A percentile compares a stretch with the other conserved stretches of the same genome.
Evolutionary conservation across 2,113 vertebrate species (phyloP).

Genomic region (Terrapene triunguis): DNA sequence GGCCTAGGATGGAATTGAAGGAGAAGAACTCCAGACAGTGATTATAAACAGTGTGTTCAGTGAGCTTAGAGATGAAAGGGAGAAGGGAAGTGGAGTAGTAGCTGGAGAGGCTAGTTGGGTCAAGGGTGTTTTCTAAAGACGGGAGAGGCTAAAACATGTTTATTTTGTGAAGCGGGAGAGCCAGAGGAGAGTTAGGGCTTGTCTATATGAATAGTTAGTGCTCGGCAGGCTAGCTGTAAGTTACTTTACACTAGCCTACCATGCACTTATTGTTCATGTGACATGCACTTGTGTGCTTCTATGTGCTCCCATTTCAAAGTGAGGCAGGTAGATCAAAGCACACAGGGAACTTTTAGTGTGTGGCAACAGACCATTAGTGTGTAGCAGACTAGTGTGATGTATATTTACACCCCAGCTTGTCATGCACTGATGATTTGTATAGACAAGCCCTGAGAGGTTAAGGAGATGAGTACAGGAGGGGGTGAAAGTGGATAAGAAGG

Average conservation of each 20-base stretch:
- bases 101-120: neutral
- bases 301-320: neutral
- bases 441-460: neutral
- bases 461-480: neutral
- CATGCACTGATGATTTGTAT: neutral
- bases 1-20: neutral
- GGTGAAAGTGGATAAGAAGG: no score
- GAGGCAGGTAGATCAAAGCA: no score
- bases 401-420: neutral
- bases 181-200: neutral
- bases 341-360: no score
- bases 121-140: neutral
- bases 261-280: neutral
- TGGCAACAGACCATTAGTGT: neutral
- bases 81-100: neutral
- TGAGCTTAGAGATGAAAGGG: neutral
- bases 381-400: neutral
- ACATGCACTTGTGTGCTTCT: neutral
- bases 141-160: neutral
- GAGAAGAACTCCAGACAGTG: neutral
- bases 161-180: neutral
- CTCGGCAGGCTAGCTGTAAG: neutral
- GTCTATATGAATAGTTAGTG: neutral
- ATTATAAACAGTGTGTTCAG: neutral
- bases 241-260: neutral